phyloP scores from a whole-genome alignment of 1,140 invertebrate genomes.

The Zaprionus gabonicus region DNA sequence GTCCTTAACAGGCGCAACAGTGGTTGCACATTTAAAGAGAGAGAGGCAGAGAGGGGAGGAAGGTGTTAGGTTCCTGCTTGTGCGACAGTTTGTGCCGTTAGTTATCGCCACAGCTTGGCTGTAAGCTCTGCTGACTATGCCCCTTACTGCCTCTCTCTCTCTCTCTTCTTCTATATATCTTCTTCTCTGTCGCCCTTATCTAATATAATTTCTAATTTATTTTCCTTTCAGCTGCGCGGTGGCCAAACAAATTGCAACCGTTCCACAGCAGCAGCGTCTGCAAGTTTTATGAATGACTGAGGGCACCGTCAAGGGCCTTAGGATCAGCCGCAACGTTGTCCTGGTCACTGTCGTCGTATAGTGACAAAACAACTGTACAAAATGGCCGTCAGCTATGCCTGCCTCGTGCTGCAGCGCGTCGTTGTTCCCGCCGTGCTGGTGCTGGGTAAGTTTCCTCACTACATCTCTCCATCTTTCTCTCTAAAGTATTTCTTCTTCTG shows the following conservation, averaged over 20 bases:
- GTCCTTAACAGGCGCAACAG: conserved; percentile 35
- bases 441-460: conserved; percentile 66
- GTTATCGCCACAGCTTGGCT: not conserved
- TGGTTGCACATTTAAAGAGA: not conserved
- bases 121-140: not conserved
- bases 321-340: conserved; percentile 40
- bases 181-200: conserved; percentile 21
- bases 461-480: not conserved
- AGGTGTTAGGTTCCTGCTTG: not conserved
- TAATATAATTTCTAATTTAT: conserved; percentile 61
- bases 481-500: not conserved
- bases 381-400: conserved; percentile 83
- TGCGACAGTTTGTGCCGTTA: conserved; percentile 30
- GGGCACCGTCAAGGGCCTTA: conserved; percentile 13
- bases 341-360: not conserved
- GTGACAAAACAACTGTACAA: conserved; percentile 27
- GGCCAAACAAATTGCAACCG: conserved; percentile 68
- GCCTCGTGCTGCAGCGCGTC: conserved; percentile 78
- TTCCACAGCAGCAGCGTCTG: conserved; percentile 39
- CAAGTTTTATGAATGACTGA: conserved; percentile 72
- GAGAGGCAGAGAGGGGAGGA: not conserved
- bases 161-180: not conserved
- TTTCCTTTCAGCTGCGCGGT: conserved; percentile 62
- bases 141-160: not conserved
- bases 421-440: conserved; percentile 79